Evolutionary conservation across 1,140 invertebrate genomes (phyloP), one percentile per base, ranked within the genome.

Genomic region (Dendrolimus punctatus): DNA sequence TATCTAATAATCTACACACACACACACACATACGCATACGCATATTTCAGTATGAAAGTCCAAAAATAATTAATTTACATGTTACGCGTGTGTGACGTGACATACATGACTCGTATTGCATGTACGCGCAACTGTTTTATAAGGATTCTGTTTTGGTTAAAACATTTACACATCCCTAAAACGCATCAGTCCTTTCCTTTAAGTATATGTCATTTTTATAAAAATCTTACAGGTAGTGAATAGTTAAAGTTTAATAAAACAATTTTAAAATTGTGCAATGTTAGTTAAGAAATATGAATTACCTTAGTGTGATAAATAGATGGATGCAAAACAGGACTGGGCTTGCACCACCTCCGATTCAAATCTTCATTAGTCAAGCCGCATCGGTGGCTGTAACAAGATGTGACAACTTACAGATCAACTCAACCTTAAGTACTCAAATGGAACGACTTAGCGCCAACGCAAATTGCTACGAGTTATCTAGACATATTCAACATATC

Each of bases 231-330:
- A 23, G 23, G 23, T 23, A 23, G 23, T 23, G 23, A 23, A 23
- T 1, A 23, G 23, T 23, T 2, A 40, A 40, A 41, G 40, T 40
- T 23, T 23, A 50, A 39, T 4, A 39, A 49, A 39, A 6, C 2
- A 5, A 7, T 7, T 37, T 4, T 8, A 9, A 38, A 46, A 46
- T 0, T 46, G 5, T 5, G 36, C 7, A 7, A 5, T 6, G 7
- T 46, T 36, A 46, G 36, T 7, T 46, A 4, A 9, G 8, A 46
- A 46, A 49, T 49, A 38, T 64, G 53, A 55, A 57, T 73, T 76
- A 91, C 92, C 89, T 96, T 96, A 40, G 93, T 91, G 77, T 96
- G 92, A 80, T 92, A 96, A 74, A 96, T 95, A 63, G 91, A 91
- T 39, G 95, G 95, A 89, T 96, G 94, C 46, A 94, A 84, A 65